These are phyloP conservation scores for Acanthiza pusilla DNA, from an alignment of 2,797 vertebrate genomes.

Conservation along the genomic window DNA sequence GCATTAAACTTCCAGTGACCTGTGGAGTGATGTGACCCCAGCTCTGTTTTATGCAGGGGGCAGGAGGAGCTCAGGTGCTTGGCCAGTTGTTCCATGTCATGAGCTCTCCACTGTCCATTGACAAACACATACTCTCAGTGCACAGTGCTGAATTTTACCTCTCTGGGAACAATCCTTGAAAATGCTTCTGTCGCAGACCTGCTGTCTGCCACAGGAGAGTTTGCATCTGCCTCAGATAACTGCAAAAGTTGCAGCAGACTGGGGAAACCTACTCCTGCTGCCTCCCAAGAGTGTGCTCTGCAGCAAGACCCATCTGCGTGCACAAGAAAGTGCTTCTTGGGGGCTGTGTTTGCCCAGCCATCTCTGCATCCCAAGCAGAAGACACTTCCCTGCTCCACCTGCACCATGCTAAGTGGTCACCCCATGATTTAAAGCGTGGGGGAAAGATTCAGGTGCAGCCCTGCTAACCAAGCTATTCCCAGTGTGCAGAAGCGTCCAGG, in stretches of 20 bases:
- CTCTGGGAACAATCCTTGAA: not conserved
- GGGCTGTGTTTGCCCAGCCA: not conserved
- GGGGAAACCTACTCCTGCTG: not conserved
- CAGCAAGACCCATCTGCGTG: not conserved
- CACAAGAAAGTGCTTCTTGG: not conserved
- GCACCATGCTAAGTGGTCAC: not conserved
- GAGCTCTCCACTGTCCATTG: not conserved
- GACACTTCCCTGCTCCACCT: not conserved
- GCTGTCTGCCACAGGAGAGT: not conserved
- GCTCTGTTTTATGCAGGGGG: rapidly evolving
- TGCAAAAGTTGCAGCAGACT: not conserved
- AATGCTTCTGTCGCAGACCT: not conserved
- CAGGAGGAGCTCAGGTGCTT: not conserved
- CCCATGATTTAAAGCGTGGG: not conserved
- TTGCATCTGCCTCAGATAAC: not conserved
- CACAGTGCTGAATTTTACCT: not conserved
- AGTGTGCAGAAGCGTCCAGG: not conserved
- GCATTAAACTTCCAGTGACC: not conserved
- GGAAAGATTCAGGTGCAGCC: not conserved
- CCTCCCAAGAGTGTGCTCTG: not conserved
- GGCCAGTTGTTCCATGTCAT: not conserved
- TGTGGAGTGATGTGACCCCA: not conserved
- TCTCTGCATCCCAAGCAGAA: not conserved
- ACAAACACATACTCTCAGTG: rapidly evolving
- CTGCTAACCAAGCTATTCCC: not conserved